A percentile compares a stretch with the other conserved stretches of the same genome.
These are phyloP conservation scores for Nasonia oneida DNA, from an alignment of 2,888 invertebrate genomes.

Conservation along the genomic window DNA sequence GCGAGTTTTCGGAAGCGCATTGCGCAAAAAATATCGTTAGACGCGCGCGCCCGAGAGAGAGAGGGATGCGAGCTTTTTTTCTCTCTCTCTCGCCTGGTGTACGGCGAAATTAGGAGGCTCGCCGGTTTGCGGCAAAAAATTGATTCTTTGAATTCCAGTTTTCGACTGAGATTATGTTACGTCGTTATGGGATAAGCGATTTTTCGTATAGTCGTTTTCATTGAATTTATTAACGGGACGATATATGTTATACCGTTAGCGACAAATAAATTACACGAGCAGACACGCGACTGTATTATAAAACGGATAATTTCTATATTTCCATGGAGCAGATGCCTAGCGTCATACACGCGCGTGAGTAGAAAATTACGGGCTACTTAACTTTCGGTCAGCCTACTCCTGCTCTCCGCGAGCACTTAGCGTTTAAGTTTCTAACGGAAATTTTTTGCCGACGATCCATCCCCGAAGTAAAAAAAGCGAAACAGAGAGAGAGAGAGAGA, in stretches of 20 bases:
- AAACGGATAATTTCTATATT: conserved; percentile 55
- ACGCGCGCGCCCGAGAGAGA: neutral
- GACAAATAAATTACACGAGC: conserved; percentile 15
- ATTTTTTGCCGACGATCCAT: conserved; percentile 45
- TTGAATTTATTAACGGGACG: neutral
- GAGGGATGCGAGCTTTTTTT: neutral
- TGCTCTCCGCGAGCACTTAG: conserved; percentile 25
- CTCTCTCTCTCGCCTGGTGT: neutral
- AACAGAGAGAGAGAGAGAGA: conserved; percentile 32
- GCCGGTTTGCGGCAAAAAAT: neutral
- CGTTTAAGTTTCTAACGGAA: conserved; percentile 57
- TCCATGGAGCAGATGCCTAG: conserved; percentile 16
- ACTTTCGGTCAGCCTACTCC: conserved; percentile 44
- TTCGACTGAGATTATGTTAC: neutral
- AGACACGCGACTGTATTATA: conserved; percentile 48
- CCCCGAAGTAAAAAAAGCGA: neutral
- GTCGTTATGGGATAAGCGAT: neutral
- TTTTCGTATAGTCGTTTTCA: neutral
- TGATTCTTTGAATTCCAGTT: conserved; percentile 42
- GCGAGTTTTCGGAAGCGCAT: conserved; percentile 61
- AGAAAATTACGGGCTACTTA: conserved; percentile 55
- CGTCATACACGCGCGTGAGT: conserved; percentile 20
- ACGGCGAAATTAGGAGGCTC: conserved; percentile 42
- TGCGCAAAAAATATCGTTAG: conserved; percentile 65
- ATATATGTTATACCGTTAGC: neutral